Conservation (phyloP, 2,888 invertebrate genomes). For the Mellilla xanthometata region DNA sequence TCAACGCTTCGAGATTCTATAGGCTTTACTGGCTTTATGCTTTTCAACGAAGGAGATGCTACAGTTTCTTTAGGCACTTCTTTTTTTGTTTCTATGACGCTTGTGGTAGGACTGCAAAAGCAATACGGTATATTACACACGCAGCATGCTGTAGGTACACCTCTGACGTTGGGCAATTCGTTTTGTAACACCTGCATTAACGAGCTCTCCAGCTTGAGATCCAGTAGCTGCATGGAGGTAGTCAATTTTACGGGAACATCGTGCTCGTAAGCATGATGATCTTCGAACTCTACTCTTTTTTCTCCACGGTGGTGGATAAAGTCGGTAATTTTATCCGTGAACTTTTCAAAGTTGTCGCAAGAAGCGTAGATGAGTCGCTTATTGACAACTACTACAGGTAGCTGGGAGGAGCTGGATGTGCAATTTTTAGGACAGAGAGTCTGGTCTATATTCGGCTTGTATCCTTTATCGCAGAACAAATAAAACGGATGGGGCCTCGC, state of each 20-base stretch:
- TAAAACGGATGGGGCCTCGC: conserved; percentile 61
- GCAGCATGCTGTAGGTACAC: conserved; percentile 47
- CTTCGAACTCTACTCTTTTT: conserved; percentile 48
- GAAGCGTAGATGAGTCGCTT: conserved; percentile 64
- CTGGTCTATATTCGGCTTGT: conserved; percentile 50
- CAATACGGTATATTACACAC: conserved; percentile 54
- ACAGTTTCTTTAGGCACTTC: no score
- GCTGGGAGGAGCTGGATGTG: conserved; percentile 55
- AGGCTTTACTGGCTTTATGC: conserved; percentile 38
- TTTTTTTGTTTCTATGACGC: no score
- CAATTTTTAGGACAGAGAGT: conserved; percentile 59
- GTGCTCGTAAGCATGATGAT: conserved; percentile 50
- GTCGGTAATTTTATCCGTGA: conserved; percentile 54
- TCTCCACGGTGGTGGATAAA: conserved; percentile 51
- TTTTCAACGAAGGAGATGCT: conserved; percentile 20
- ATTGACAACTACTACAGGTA: conserved; percentile 67
- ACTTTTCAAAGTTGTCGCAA: conserved; percentile 63
- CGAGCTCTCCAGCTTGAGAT: conserved; percentile 62
- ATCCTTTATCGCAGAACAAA: conserved; percentile 59
- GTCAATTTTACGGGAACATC: conserved; percentile 55
- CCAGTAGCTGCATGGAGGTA: conserved; percentile 43
- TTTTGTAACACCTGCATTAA: conserved; percentile 62
- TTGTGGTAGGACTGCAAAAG: conserved; percentile 42
- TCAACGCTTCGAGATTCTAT: conserved; percentile 44
- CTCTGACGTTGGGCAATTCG: conserved; percentile 51